Evolutionary conservation across 2,113 vertebrate genomes (phyloP).

Genomic region (Silurus glanis): DNA sequence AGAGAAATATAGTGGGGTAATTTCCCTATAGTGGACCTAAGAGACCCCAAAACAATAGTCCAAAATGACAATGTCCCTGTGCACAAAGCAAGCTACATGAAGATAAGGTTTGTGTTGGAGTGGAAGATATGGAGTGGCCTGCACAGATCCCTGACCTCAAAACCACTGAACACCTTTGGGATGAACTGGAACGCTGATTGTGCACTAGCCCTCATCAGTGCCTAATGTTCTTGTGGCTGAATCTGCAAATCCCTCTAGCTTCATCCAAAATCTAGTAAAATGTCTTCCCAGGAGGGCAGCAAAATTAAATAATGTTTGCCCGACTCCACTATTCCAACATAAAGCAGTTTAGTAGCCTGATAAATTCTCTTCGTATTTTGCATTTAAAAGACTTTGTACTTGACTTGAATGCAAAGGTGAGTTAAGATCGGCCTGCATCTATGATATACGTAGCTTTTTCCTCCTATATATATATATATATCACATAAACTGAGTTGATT

Average conservation of each 20-base stretch:
- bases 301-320: slow-evolving; percentile 2
- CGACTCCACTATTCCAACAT: neutral
- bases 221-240: neutral
- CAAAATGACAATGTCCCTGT: no score
- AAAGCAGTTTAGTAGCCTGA: slow-evolving; percentile 5
- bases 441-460: no score
- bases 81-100: neutral
- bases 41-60: no score
- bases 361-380: neutral
- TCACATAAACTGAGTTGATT: no score
- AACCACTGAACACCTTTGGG: neutral
- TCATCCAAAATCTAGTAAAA: neutral
- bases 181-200: neutral
- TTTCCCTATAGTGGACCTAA: neutral
- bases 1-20: no score
- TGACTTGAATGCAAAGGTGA: neutral
- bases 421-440: neutral
- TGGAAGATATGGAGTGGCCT: neutral
- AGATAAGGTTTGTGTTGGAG: neutral
- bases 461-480: no score
- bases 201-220: neutral
- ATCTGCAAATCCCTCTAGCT: neutral
- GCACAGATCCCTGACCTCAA: neutral
- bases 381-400: neutral
- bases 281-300: neutral